phyloP scores from a whole-genome alignment of 2,888 invertebrate genomes.

The Platycheirus rosarum region DNA sequence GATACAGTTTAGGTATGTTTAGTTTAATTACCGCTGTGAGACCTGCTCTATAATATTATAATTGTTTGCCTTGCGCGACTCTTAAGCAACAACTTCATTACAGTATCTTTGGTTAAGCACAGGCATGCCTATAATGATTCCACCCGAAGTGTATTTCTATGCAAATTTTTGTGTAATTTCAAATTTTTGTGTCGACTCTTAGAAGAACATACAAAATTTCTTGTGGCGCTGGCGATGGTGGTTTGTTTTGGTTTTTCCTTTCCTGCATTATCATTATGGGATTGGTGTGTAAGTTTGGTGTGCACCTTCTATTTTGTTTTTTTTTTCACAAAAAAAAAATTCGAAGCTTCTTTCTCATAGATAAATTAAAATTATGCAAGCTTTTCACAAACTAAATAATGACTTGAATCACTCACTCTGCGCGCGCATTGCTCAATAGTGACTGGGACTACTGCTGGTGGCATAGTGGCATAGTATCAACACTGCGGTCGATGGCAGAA shows the following conservation, averaged over 20 bases:
- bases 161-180: slow-evolving; percentile 59
- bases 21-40: slow-evolving; percentile 13
- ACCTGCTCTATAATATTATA: slow-evolving; percentile 63
- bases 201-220: slow-evolving; percentile 64
- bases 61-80: slow-evolving; percentile 69
- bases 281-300: slow-evolving; percentile 22
- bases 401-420: slow-evolving; percentile 67
- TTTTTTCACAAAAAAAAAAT: slow-evolving; percentile 44
- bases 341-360: slow-evolving; percentile 72
- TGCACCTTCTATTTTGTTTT: slow-evolving; percentile 18
- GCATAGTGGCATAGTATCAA: slow-evolving; percentile 1
- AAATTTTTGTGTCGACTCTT: slow-evolving; percentile 23
- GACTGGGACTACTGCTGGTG: slow-evolving; percentile 24
- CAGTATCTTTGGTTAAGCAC: background rate
- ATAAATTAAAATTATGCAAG: slow-evolving; percentile 74
- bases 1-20: slow-evolving; percentile 44
- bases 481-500: background rate
- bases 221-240: slow-evolving; percentile 50
- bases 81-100: slow-evolving; percentile 48
- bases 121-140: slow-evolving; percentile 21
- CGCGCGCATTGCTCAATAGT: slow-evolving; percentile 64
- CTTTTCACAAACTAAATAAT: slow-evolving; percentile 71
- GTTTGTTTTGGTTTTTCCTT: slow-evolving; percentile 23
- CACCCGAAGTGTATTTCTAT: slow-evolving; percentile 60
- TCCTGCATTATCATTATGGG: slow-evolving; percentile 48